Evolutionary conservation across 2,888 invertebrate genomes (phyloP), one percentile per base, ranked within the genome.

Genomic region (Heliconius charithonia): DNA sequence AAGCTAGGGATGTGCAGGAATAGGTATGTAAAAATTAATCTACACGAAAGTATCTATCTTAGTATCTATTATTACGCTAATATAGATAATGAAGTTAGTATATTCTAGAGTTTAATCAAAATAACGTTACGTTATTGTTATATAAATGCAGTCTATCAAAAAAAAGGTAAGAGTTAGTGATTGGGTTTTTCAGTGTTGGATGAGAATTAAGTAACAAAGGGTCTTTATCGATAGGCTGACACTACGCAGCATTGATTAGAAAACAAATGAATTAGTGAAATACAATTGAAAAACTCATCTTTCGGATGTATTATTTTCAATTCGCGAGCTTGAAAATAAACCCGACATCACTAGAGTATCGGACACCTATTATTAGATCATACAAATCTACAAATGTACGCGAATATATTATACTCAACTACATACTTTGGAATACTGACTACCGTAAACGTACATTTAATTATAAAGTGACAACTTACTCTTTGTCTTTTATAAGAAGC

Each of bases 401-500:
- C 66, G 41, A 62, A 73, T 59, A 62, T 56, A 77, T 32, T 27
- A 56, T 65, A 69, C 41, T 51, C 41, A 75, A 37, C 56, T 70
- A 75, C 65, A 51, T 75, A 75, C 65, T 37, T 75, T 65, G 25
- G 25, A 45, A 51, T 19, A 69, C 27, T 66, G 45, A 74, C 59
- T 41, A 67, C 27, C 56, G 41, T 41, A 62, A 45, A 74, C 63
- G 63, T 45, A 65, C 9, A 63, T 63, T 63, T 29, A n/a, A 29
- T 37, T 41, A 62, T 1, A 27, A 41, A 67, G 4, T 56, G 75
- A 29, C 56, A 83, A 96, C 97, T 97, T 95, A 98, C 98, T 96
- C 97, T 95, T 97, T 97, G 89, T 99, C 98, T 94, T 99, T 99
- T 83, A 98, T 95, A 85, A 99, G 96, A 16, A 99, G 96, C 93